Evolutionary conservation across 1,140 invertebrate species (phyloP).

Genomic region (Steinernema khuongi): DNA sequence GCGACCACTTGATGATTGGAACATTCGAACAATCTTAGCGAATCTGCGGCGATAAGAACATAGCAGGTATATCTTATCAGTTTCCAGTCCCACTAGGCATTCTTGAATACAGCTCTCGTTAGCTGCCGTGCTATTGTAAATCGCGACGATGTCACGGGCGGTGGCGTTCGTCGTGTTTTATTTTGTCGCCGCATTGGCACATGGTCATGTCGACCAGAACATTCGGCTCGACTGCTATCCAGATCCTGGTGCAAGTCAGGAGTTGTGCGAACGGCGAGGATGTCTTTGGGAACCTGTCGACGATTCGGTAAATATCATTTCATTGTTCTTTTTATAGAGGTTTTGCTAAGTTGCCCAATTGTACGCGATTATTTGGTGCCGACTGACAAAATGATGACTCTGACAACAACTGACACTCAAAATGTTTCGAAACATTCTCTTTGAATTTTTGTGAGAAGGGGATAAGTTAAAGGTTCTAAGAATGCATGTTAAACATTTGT

Average conservation of each 20-base stretch:
- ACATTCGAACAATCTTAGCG: background rate
- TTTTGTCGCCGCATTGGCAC: background rate
- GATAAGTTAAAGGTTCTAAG: too few relatives aligned
- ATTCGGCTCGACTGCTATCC: constrained; percentile 34
- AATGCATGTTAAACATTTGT: too few relatives aligned
- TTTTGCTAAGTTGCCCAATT: background rate
- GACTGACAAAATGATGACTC: too few relatives aligned
- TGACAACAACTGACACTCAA: too few relatives aligned
- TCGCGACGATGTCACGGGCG: background rate
- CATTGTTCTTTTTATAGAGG: background rate
- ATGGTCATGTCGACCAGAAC: background rate
- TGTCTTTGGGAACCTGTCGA: constrained; percentile 38
- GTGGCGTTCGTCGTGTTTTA: background rate
- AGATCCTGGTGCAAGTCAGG: constrained; percentile 32
- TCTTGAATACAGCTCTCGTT: background rate
- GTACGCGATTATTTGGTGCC: too few relatives aligned
- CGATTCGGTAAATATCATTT: background rate
- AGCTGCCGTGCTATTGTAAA: background rate
- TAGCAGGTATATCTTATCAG: background rate
- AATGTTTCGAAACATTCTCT: too few relatives aligned
- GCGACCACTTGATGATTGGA: background rate
- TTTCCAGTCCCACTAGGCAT: background rate
- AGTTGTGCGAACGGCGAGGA: constrained; percentile 31
- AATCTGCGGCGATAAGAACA: background rate
- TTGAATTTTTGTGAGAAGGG: too few relatives aligned